Evolutionary conservation across 2,888 invertebrate species (phyloP), one percentile per base, ranked within the genome.

Genomic region (Drosophila subquinaria): DNA sequence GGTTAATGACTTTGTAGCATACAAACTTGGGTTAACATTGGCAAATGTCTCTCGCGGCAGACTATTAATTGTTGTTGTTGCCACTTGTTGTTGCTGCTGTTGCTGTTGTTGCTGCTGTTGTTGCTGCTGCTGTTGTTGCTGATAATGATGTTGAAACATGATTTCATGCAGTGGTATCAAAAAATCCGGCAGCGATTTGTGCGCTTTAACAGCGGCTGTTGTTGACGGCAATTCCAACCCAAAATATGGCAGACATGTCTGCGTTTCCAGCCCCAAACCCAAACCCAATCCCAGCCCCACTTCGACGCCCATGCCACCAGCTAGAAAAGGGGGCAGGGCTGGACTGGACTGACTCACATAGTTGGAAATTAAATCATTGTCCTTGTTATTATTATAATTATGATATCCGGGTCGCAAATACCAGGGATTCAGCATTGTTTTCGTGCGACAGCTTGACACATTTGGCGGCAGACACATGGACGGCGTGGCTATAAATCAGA

Each of bases 1-100:
- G 91, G 91, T 90, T 90, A 90, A 90, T 85, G 90, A 90, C 91
- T 90, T 89, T 76, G 70, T 77, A 55, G 79, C 69, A 67, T 71
- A 71, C 61, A 64, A 48, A 56, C 62, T 23, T 61, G 56, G 42
- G 47, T 11, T 53, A 50, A 33, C 40, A 48, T 59, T 59, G 69
- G 82, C 53, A 45, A 81, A 82, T 70, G 82, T 81, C 82, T 81
- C 85, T 69, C 69, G 52, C 10, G 81, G 77, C 64, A 80, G 74
- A 69, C 81, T 75, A 75, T 83, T 83, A 82, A 83, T 83, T 81
- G 81, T 79, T 74, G 82, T 78, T 17, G 17, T 17, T 17, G 64
- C 72, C 73, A 70, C 66, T 73, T 59, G 82, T 67, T 17, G 17
- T 17, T 17, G 43, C 64, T 76, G 45, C 64, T 72, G 84, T 64